phyloP scores from a whole-genome alignment of 1,140 invertebrate genomes.

The Tribolium madens region DNA sequence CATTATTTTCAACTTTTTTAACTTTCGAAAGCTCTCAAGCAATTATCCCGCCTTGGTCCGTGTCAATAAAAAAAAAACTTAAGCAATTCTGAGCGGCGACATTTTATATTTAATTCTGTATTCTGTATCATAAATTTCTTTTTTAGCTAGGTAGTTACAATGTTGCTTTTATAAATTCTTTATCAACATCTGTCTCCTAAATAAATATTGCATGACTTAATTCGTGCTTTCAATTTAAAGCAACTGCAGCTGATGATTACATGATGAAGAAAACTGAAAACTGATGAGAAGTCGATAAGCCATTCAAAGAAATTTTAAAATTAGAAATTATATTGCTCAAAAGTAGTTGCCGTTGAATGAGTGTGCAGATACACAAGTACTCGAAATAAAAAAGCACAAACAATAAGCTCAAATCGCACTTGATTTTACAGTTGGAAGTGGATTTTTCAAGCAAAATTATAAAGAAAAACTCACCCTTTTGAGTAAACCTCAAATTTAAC shows the following conservation, averaged over 20 bases:
- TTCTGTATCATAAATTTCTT: too few relatives aligned
- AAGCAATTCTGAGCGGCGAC: background rate
- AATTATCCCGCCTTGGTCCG: too few relatives aligned
- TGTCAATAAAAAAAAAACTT: too few relatives aligned
- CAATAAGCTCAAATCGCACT: background rate
- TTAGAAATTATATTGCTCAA: constrained; percentile 14
- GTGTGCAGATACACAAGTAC: background rate
- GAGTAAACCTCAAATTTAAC: constrained; percentile 93
- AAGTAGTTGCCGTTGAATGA: constrained; percentile 18
- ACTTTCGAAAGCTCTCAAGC: too few relatives aligned
- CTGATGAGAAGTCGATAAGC: background rate
- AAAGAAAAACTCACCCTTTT: constrained; percentile 81
- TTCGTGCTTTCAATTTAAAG: background rate
- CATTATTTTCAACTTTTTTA: too few relatives aligned
- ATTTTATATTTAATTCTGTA: too few relatives aligned
- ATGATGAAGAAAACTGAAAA: too few relatives aligned
- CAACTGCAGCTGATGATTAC: too few relatives aligned
- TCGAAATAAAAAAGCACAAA: constrained; percentile 6
- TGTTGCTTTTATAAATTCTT: too few relatives aligned
- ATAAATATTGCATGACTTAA: too few relatives aligned
- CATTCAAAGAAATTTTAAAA: background rate
- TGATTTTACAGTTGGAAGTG: background rate
- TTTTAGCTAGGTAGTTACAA: too few relatives aligned
- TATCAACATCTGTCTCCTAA: too few relatives aligned
- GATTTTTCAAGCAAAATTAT: background rate